These are phyloP conservation scores for Coilia nasus DNA, from an alignment of 2,797 vertebrate genomes.

Conservation along the genomic window DNA sequence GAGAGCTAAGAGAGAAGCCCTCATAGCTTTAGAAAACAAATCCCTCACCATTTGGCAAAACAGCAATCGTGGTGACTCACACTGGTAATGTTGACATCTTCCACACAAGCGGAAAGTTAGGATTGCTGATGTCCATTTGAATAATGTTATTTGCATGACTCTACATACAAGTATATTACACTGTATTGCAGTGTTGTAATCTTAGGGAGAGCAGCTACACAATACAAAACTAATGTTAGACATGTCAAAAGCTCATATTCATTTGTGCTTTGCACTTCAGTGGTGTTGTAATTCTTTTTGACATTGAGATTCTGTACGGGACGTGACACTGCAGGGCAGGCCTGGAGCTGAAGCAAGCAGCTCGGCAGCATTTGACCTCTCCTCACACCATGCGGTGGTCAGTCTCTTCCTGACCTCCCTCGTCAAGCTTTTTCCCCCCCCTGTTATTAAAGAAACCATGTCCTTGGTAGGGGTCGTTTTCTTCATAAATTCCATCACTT, in stretches of 20 bases:
- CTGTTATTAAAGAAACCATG: conserved; percentile 19
- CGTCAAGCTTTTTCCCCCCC: too few species aligned
- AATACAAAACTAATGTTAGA: not conserved
- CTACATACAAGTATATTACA: not conserved
- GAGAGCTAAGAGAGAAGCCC: not conserved
- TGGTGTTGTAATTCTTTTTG: not conserved
- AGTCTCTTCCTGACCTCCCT: too few species aligned
- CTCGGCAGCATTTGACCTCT: not conserved
- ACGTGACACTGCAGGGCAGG: not conserved
- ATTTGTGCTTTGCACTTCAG: not conserved
- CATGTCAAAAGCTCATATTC: not conserved
- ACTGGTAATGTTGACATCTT: not conserved
- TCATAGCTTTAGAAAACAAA: not conserved
- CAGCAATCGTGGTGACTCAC: not conserved
- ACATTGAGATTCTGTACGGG: not conserved
- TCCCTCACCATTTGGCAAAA: not conserved
- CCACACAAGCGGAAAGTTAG: not conserved
- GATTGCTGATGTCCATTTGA: not conserved
- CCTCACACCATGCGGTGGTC: too few species aligned
- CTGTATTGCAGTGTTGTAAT: not conserved
- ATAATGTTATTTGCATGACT: not conserved
- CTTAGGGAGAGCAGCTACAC: not conserved
- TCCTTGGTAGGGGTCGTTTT: conserved; percentile 32
- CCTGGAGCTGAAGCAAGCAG: not conserved
- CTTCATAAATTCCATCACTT: conserved; percentile 16